Evolutionary conservation across 2,888 invertebrate species (phyloP).

Genomic region (Cynaeus angustus): DNA sequence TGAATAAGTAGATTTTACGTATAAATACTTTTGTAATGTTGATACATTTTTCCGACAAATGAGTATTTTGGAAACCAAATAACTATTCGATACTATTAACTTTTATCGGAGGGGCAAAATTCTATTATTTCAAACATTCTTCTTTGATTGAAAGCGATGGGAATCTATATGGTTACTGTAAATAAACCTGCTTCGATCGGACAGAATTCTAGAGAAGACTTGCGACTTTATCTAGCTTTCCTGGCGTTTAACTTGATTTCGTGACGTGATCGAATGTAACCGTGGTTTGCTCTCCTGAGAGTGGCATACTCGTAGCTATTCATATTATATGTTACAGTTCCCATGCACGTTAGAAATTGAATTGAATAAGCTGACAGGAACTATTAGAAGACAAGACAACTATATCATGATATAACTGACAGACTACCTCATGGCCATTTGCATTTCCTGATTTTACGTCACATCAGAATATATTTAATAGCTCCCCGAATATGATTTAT

Average conservation of each 20-base stretch:
- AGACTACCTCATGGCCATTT: conserved; percentile 28
- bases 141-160: too few relatives aligned
- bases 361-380: conserved; percentile 27
- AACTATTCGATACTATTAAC: too few relatives aligned
- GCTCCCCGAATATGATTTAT: conserved; percentile 23
- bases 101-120: too few relatives aligned
- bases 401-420: conserved; percentile 24
- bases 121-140: too few relatives aligned
- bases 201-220: too few relatives aligned
- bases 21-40: too few relatives aligned
- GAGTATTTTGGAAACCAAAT: too few relatives aligned
- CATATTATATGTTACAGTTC: conserved; percentile 22
- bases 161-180: too few relatives aligned
- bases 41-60: too few relatives aligned
- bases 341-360: conserved; percentile 32
- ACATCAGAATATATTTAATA: conserved; percentile 21
- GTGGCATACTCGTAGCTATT: conserved; percentile 18
- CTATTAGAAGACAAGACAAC: conserved; percentile 33
- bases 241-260: conserved; percentile 1
- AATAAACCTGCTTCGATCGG: too few relatives aligned
- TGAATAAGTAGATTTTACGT: too few relatives aligned
- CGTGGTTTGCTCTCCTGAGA: conserved; percentile 10
- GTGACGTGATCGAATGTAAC: conserved; percentile 15
- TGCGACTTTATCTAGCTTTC: background rate
- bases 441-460: conserved; percentile 25